Evolutionary conservation across 64 coral and sea anemone species (phyloP).

Genomic region (Dendrophyllia cribrosa): DNA sequence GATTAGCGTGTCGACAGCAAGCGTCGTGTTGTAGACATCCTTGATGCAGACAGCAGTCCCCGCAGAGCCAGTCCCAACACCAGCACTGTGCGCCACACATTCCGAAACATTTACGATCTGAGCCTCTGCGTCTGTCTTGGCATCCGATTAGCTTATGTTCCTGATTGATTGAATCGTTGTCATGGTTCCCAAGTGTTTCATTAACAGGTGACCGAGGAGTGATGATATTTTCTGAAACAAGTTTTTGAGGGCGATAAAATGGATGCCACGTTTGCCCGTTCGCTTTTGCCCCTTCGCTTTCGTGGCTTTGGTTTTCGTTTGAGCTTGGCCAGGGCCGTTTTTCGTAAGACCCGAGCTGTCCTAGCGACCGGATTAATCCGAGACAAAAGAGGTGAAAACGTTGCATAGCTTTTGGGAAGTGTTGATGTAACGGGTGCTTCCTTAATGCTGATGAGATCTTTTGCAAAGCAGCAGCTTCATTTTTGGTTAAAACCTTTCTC

Average conservation of each 20-base stretch:
- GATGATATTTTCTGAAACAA: background rate
- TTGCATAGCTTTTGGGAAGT: background rate
- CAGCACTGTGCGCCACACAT: conserved; percentile 59
- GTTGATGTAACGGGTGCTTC: background rate
- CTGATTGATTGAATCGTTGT: background rate
- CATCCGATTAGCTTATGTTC: background rate
- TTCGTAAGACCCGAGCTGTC: background rate
- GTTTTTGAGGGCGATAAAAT: background rate
- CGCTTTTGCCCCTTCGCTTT: no score
- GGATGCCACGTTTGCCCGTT: background rate
- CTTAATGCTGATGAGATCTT: background rate
- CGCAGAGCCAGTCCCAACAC: conserved; percentile 73
- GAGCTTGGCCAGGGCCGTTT: background rate
- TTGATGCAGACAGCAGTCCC: conserved; percentile 61
- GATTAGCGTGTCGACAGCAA: conserved; percentile 27
- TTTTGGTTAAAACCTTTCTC: background rate
- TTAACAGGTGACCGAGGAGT: background rate
- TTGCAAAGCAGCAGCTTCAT: background rate
- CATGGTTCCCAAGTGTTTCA: background rate
- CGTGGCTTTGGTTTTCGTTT: background rate
- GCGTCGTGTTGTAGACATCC: conserved; percentile 62
- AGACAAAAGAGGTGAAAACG: background rate
- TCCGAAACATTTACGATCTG: conserved; percentile 43
- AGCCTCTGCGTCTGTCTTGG: conserved; percentile 33
- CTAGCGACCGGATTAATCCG: background rate